Conservation (phyloP, 2,888 invertebrate genomes). For the Thumatha senex region DNA sequence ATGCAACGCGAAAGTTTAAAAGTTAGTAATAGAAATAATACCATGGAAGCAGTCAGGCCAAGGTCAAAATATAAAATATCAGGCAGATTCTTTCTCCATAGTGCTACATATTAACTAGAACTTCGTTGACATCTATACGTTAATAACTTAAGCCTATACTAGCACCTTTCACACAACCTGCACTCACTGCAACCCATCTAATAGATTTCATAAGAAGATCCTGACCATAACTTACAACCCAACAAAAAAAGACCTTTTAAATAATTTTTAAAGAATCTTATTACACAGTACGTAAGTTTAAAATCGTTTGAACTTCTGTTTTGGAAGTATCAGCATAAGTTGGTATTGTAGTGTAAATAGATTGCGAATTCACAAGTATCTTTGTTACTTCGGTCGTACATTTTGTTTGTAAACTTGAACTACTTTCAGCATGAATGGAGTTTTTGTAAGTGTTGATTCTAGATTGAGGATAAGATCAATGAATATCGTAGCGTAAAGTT, state of each 20-base stretch:
- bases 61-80: too few relatives aligned
- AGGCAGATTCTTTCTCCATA: too few relatives aligned
- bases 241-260: slow-evolving; percentile 3
- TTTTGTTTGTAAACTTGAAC: slow-evolving; percentile 73
- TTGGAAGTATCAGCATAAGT: slow-evolving; percentile 12
- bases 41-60: too few relatives aligned
- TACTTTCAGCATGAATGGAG: slow-evolving; percentile 66
- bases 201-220: slow-evolving; percentile 54
- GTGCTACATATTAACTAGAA: neutral
- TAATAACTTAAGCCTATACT: slow-evolving; percentile 10
- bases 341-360: slow-evolving; percentile 45
- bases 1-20: too few relatives aligned
- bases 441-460: slow-evolving; percentile 43
- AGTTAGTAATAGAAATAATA: too few relatives aligned
- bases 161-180: slow-evolving; percentile 46
- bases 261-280: slow-evolving; percentile 12
- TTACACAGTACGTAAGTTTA: slow-evolving; percentile 24
- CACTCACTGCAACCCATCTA: slow-evolving; percentile 43
- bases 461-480: too few relatives aligned
- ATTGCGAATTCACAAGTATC: slow-evolving; percentile 51
- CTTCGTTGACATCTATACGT: neutral
- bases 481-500: too few relatives aligned
- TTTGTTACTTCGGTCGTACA: slow-evolving; percentile 53
- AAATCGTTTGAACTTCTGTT: slow-evolving; percentile 15
- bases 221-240: slow-evolving; percentile 50